phyloP scores from a whole-genome alignment of 2,888 invertebrate species.

The Callimorpha dominula region DNA sequence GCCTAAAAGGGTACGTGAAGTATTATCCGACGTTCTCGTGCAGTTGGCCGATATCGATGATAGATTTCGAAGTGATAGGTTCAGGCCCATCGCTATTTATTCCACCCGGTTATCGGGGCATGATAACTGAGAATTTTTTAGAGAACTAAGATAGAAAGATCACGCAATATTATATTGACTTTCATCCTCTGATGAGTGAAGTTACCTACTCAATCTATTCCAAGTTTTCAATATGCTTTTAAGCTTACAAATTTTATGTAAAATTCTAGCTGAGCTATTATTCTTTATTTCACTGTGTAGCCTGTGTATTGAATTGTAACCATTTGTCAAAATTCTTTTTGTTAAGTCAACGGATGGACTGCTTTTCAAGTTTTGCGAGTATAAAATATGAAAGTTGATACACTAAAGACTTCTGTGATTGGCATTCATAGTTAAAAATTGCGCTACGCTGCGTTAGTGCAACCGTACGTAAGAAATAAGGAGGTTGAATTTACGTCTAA shows the following conservation, averaged over 20 bases:
- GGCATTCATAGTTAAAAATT: too few species aligned
- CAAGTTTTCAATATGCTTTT: not conserved
- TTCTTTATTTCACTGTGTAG: too few species aligned
- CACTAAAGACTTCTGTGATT: too few species aligned
- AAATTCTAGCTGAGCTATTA: too few species aligned
- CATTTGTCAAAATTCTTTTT: too few species aligned
- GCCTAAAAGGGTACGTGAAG: conserved; percentile 27
- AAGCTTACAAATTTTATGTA: not conserved
- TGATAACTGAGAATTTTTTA: conserved; percentile 6
- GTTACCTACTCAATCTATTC: not conserved
- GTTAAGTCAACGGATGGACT: too few species aligned
- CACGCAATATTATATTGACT: not conserved
- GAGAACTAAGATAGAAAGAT: not conserved
- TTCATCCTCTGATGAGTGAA: not conserved
- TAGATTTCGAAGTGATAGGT: conserved; percentile 26
- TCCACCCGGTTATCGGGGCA: conserved; percentile 5
- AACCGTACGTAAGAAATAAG: not conserved
- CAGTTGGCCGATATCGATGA: conserved; percentile 25
- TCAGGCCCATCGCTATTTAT: conserved; percentile 19
- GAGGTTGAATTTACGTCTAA: not conserved
- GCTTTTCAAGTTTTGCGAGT: too few species aligned
- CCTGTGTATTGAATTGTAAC: too few species aligned
- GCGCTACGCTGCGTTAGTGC: not conserved
- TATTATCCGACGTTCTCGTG: conserved; percentile 21
- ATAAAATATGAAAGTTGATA: too few species aligned